phyloP scores from a whole-genome alignment of 2,888 invertebrate species.

The Nymphalis c-album region DNA sequence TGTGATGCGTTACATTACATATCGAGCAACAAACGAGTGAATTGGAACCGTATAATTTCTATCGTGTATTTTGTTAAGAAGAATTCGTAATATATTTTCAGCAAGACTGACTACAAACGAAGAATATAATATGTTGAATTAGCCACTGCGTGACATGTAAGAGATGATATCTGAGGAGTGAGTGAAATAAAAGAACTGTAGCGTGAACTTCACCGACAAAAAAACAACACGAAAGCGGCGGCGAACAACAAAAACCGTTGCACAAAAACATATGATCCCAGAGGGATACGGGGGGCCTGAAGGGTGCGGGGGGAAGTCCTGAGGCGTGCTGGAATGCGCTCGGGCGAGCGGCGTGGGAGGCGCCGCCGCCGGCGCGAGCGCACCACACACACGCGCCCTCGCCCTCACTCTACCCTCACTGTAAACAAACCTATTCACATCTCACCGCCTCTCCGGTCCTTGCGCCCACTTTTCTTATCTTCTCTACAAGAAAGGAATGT shows the following conservation, averaged over 20 bases:
- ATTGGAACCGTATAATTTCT: no score
- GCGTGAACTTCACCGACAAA: slow-evolving; percentile 74
- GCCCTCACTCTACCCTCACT: slow-evolving; percentile 62
- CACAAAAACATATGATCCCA: slow-evolving; percentile 82
- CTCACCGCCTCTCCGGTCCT: slow-evolving; percentile 44
- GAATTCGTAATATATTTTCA: background rate
- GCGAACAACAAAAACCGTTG: slow-evolving; percentile 82
- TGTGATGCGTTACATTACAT: background rate
- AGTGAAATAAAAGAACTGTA: slow-evolving; percentile 75
- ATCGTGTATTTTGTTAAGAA: no score
- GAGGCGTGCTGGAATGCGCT: slow-evolving; percentile 81
- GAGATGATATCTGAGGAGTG: slow-evolving; percentile 68
- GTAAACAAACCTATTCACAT: slow-evolving; percentile 75
- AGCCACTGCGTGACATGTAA: slow-evolving; percentile 48
- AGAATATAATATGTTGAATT: slow-evolving; percentile 15
- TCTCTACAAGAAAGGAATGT: slow-evolving; percentile 25
- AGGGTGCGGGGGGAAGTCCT: slow-evolving; percentile 60
- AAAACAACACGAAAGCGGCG: slow-evolving; percentile 74
- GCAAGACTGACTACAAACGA: background rate
- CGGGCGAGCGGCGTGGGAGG: slow-evolving; percentile 80
- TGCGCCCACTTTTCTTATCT: slow-evolving; percentile 45
- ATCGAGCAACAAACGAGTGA: no score
- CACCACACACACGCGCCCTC: slow-evolving; percentile 64
- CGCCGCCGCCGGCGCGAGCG: slow-evolving; percentile 54
- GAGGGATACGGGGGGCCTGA: slow-evolving; percentile 67